Evolutionary conservation across 2,797 vertebrate genomes (phyloP).

Genomic region (Propithecus perrieri): DNA sequence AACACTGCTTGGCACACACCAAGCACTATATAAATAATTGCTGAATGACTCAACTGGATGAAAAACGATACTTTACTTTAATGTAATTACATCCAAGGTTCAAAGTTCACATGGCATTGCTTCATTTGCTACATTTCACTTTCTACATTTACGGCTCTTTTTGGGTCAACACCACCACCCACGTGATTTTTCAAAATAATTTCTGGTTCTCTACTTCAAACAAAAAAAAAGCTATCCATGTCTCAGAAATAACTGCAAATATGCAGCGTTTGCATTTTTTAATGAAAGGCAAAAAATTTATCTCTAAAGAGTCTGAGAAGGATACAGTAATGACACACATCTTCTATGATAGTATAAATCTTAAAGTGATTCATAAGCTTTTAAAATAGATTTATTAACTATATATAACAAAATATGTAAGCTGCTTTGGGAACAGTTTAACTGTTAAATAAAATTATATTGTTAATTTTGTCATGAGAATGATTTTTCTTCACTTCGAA

Average conservation of each 20-base stretch:
- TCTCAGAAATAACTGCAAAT: background rate
- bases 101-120: background rate
- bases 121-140: slow-evolving; percentile 23
- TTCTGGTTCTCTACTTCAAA: background rate
- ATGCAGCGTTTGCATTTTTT: background rate
- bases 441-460: background rate
- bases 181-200: background rate
- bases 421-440: background rate
- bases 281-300: background rate
- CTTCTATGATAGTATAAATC: background rate
- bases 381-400: background rate
- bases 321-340: background rate
- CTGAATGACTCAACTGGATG: background rate
- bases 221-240: background rate
- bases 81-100: slow-evolving; percentile 12
- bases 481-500: background rate
- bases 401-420: slow-evolving; percentile 8
- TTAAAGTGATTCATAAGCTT: slow-evolving; percentile 28
- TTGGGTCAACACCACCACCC: background rate
- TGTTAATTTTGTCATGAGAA: background rate
- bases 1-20: background rate
- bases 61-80: slow-evolving; percentile 15
- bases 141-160: background rate
- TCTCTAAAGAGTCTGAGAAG: slow-evolving; percentile 22
- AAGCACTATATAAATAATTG: slow-evolving; percentile 7